Evolutionary conservation across 2,888 invertebrate species (phyloP), one percentile per base, ranked within the genome.

Genomic region (Acrocyrtus sp.): DNA sequence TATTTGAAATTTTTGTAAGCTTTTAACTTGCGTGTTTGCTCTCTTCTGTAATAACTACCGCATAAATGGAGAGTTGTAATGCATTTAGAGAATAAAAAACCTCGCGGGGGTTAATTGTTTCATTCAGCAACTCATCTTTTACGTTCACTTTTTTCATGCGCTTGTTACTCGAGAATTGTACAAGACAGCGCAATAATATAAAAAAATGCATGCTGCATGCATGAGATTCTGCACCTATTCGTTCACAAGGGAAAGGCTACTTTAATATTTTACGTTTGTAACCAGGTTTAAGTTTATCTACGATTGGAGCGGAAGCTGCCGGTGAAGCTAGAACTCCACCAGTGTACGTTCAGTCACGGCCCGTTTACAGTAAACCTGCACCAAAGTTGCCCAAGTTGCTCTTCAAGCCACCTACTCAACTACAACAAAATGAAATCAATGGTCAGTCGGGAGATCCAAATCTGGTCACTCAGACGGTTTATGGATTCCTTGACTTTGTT

Each of bases 401-500:
- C 2, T 72, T 79, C 15, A 78, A 78, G 39, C 68, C 61, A 3
- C 70, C 75, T 5, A 45, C 39, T n/a, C 73, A 66, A 24, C 51
- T 63, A 27, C 56, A 61, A 15, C 68, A 63, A 5, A 60, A 70
- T 53, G 70, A 66, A 67, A 70, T 69, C n/a, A 65, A 53, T 27
- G 70, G 66, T 8, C 53, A 66, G 72, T 62, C 15, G 74, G 73
- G 8, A 81, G 75, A 81, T 65, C 79, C 80, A 2, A 80, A 81
- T 21, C 87, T 89, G 79, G 87, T 92, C 77, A 96, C 95, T 21
- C 95, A 95, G 85, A 96, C 95, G 0, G 95, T 96, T 56, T 95
- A 95, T 83, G 96, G 96, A 63, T 96, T 96, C 85, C 86, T 95
- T 80, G 95, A 96, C 85, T 96, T 96, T 85, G 94, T 95, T 60